These are phyloP conservation scores for Pandemis corylana DNA, from an alignment of 2,888 invertebrate species.

Conservation along the genomic window DNA sequence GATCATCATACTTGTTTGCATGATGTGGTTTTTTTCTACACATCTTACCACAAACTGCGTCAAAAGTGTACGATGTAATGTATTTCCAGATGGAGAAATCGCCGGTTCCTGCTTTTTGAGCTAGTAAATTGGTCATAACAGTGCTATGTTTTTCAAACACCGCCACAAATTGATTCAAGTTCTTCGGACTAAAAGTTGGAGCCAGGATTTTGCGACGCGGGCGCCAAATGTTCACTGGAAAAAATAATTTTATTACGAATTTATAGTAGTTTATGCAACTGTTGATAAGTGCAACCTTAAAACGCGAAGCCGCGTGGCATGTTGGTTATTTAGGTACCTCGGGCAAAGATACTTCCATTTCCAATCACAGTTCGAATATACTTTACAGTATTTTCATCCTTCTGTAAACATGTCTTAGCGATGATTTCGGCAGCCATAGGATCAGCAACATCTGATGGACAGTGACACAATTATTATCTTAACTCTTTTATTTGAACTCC, in stretches of 20 bases:
- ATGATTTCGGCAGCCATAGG: slow-evolving; percentile 23
- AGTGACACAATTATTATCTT: not conserved
- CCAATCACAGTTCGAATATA: slow-evolving; percentile 24
- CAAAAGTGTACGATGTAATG: slow-evolving; percentile 42
- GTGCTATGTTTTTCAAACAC: slow-evolving; percentile 41
- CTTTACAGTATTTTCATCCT: slow-evolving; percentile 35
- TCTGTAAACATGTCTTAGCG: slow-evolving; percentile 31
- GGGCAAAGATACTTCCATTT: slow-evolving; percentile 41
- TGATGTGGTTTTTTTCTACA: not conserved
- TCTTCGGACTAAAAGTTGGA: slow-evolving; percentile 44
- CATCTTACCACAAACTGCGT: slow-evolving; percentile 45
- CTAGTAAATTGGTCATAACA: slow-evolving; percentile 30
- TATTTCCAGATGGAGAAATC: slow-evolving; percentile 43
- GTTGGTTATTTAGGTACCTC: slow-evolving; percentile 28
- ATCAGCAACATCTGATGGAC: slow-evolving; percentile 31
- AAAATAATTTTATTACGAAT: not conserved
- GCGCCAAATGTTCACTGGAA: slow-evolving; percentile 45
- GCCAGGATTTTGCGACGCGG: slow-evolving; percentile 44
- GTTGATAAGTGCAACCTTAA: not conserved
- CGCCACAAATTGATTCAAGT: slow-evolving; percentile 37
- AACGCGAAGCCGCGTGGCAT: no score
- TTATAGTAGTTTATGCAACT: no score
- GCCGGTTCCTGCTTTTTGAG: slow-evolving; percentile 16
- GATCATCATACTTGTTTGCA: no score
- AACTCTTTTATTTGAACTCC: no score